phyloP scores from a whole-genome alignment of 2,888 invertebrate genomes.

The Rhimphoctona megacephalus region DNA sequence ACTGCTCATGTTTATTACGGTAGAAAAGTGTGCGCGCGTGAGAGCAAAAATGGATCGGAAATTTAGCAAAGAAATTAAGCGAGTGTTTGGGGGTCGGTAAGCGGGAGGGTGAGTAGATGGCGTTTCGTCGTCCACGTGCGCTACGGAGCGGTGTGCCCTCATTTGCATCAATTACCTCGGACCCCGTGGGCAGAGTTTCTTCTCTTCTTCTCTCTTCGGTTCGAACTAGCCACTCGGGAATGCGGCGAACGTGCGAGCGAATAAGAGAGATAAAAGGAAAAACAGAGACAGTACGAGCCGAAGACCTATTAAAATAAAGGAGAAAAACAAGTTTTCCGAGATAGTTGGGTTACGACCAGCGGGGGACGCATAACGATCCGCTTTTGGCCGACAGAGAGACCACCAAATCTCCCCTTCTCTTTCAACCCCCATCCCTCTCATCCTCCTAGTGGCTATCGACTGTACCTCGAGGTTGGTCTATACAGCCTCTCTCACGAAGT shows the following conservation, averaged over 20 bases:
- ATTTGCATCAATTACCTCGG: slow-evolving; percentile 83
- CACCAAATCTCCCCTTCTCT: slow-evolving; percentile 25
- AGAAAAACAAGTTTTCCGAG: slow-evolving; percentile 83
- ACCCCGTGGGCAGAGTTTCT: slow-evolving; percentile 78
- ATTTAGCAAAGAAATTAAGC: slow-evolving; percentile 77
- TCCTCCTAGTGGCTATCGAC: slow-evolving; percentile 72
- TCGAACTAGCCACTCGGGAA: slow-evolving; percentile 81
- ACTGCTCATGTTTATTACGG: slow-evolving; percentile 46
- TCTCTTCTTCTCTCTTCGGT: slow-evolving; percentile 69
- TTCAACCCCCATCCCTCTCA: slow-evolving; percentile 47
- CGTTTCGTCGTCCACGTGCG: slow-evolving; percentile 61
- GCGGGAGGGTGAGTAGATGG: slow-evolving; percentile 58
- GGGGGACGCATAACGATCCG: slow-evolving; percentile 82
- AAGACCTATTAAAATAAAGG: slow-evolving; percentile 81
- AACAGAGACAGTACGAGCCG: slow-evolving; percentile 63
- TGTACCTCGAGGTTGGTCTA: slow-evolving; percentile 28
- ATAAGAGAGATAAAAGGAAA: slow-evolving; percentile 70
- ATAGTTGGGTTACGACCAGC: slow-evolving; percentile 83
- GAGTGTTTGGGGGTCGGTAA: slow-evolving; percentile 53
- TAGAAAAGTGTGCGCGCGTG: slow-evolving; percentile 15
- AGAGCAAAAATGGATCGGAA: slow-evolving; percentile 63
- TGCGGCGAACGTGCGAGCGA: slow-evolving; percentile 77
- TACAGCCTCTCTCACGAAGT: slow-evolving; percentile 41
- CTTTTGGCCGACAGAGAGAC: slow-evolving; percentile 58
- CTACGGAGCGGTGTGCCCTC: slow-evolving; percentile 69